Evolutionary conservation across 2,888 invertebrate species (phyloP).

Genomic region (Liopterus haemorrhoidalis): DNA sequence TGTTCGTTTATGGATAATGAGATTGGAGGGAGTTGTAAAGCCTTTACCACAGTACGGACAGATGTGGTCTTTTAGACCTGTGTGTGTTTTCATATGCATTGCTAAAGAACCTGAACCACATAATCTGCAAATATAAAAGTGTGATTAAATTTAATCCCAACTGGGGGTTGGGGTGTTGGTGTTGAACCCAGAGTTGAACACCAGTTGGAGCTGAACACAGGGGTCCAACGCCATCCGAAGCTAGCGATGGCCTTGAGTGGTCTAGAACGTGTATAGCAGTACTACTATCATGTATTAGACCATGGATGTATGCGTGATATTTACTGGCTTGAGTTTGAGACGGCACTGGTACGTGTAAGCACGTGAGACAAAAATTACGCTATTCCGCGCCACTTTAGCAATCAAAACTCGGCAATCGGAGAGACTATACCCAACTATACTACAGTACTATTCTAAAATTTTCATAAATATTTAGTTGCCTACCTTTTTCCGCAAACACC

Average conservation of each 20-base stretch:
- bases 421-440: too few species aligned
- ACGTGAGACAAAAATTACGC: too few species aligned
- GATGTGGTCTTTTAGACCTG: conserved; percentile 43
- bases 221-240: too few species aligned
- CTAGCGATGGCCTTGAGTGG: too few species aligned
- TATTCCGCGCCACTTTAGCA: too few species aligned
- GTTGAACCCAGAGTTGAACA: too few species aligned
- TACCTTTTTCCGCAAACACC: conserved; percentile 45
- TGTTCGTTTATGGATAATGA: conserved; percentile 43
- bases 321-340: too few species aligned
- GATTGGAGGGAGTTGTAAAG: conserved; percentile 44
- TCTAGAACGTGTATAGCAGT: too few species aligned
- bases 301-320: neutral
- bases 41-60: conserved; percentile 44
- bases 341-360: too few species aligned
- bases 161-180: neutral
- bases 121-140: conserved; percentile 34
- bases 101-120: conserved; percentile 44
- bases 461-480: conserved; percentile 14
- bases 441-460: neutral
- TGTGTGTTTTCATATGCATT: conserved; percentile 50
- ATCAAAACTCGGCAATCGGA: too few species aligned
- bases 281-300: too few species aligned
- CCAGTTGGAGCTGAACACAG: too few species aligned
- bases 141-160: neutral